phyloP scores from a whole-genome alignment of 2,888 invertebrate genomes.

The Drosophila histrio region DNA sequence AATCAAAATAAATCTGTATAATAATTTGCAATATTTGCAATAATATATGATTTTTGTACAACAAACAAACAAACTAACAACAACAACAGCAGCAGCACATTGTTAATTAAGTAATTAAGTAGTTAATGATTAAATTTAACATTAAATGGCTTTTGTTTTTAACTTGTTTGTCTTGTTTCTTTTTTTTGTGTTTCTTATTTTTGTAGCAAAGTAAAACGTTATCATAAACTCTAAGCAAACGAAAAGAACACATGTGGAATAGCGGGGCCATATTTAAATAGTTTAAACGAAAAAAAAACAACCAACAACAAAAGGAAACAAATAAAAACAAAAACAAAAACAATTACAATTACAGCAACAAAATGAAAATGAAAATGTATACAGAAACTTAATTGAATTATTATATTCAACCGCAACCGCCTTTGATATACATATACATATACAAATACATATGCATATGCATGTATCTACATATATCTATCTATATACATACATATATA shows the following conservation, averaged over 20 bases:
- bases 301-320: slow-evolving; percentile 35
- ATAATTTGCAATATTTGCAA: slow-evolving; percentile 73
- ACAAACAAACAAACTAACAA: slow-evolving; percentile 1
- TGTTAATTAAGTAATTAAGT: slow-evolving; percentile 53
- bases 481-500: slow-evolving; percentile 42
- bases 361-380: slow-evolving; percentile 38
- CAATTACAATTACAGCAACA: slow-evolving; percentile 30
- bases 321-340: slow-evolving; percentile 22
- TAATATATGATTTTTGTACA: slow-evolving; percentile 46
- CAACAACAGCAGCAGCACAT: slow-evolving; percentile 51
- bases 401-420: slow-evolving; percentile 60
- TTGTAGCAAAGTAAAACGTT: slow-evolving; percentile 56
- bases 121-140: slow-evolving; percentile 30
- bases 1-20: slow-evolving; percentile 27
- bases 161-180: slow-evolving; percentile 29
- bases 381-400: slow-evolving; percentile 66
- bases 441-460: slow-evolving; percentile 39
- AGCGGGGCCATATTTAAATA: slow-evolving; percentile 84
- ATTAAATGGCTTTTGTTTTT: slow-evolving; percentile 21
- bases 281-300: slow-evolving; percentile 59
- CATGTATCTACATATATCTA: slow-evolving; percentile 67
- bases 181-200: slow-evolving; percentile 15
- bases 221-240: slow-evolving; percentile 71
- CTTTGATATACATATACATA: slow-evolving; percentile 76
- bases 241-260: slow-evolving; percentile 83